Conservation (phyloP, 2,113 vertebrate species). For the Saccopteryx leptura region DNA sequence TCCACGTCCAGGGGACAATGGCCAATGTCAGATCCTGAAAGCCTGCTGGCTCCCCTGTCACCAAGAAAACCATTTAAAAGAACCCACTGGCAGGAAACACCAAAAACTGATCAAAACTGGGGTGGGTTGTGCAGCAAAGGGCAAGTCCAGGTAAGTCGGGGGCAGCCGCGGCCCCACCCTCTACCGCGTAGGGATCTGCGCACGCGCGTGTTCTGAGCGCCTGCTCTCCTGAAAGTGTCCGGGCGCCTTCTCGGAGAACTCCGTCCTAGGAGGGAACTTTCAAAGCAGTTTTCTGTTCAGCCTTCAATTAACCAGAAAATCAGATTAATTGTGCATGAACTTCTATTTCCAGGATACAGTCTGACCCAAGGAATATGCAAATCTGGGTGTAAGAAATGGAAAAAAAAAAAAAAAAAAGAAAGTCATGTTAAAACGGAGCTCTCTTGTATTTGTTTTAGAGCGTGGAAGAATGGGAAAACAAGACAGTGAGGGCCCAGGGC, state of each 20-base stretch:
- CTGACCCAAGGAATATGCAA: conserved; percentile 34
- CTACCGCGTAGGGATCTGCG: rapidly evolving
- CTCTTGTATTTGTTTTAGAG: conserved; percentile 51
- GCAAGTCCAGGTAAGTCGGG: no score
- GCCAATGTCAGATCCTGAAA: rapidly evolving
- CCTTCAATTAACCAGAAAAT: conserved; percentile 70
- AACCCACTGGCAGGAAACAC: background rate
- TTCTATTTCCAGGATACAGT: conserved; percentile 34
- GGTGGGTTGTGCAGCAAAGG: background rate
- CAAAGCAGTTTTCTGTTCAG: conserved; percentile 21
- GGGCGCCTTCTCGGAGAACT: background rate
- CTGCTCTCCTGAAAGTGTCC: background rate
- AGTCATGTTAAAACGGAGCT: background rate
- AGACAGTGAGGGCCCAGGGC: conserved; percentile 38
- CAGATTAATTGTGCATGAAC: conserved; percentile 66
- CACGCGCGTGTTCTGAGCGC: background rate
- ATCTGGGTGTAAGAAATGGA: background rate
- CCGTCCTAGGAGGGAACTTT: background rate
- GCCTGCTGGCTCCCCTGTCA: rapidly evolving
- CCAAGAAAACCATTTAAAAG: background rate
- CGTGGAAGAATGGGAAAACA: conserved; percentile 1
- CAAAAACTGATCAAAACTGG: background rate
- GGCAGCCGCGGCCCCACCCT: rapidly evolving
- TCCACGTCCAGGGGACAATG: background rate
- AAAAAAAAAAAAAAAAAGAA: background rate